Evolutionary conservation across 2,888 invertebrate species (phyloP).

Genomic region (Apamea anceps): DNA sequence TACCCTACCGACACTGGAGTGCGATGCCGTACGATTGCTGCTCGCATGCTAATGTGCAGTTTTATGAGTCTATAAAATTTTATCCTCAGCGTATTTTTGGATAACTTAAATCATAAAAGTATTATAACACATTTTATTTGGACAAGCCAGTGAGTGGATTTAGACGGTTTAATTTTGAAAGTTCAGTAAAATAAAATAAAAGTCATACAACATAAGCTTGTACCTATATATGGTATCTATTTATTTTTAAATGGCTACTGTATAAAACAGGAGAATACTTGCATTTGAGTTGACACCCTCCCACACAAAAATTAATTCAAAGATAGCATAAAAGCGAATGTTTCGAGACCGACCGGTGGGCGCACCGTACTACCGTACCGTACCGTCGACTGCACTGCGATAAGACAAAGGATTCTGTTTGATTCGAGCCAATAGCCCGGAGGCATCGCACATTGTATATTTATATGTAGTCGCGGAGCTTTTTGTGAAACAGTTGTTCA

Average conservation of each 20-base stretch:
- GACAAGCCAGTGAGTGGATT: rapidly evolving
- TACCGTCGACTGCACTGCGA: constrained; percentile 11
- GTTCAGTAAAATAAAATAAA: background rate
- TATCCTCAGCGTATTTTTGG: constrained; percentile 7
- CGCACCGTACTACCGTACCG: constrained; percentile 10
- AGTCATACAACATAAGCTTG: too few species aligned
- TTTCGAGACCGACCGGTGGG: constrained; percentile 8
- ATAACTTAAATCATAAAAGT: background rate
- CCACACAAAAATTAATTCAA: constrained; percentile 13
- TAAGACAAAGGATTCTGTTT: constrained; percentile 50
- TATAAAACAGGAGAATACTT: background rate
- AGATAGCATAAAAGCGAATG: constrained; percentile 17
- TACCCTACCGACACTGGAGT: constrained; percentile 12
- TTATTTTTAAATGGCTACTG: background rate
- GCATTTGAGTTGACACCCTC: background rate
- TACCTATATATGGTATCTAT: background rate
- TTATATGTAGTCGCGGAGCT: constrained; percentile 5
- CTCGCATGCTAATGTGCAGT: constrained; percentile 22
- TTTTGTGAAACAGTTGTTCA: constrained; percentile 5
- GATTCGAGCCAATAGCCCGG: constrained; percentile 22
- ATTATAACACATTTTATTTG: constrained; percentile 21
- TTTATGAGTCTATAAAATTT: constrained; percentile 19
- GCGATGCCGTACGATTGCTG: constrained; percentile 4
- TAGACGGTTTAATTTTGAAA: background rate
- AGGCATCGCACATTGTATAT: constrained; percentile 17